Conservation (phyloP, 2,888 invertebrate species). For the Drosophila limbata region DNA sequence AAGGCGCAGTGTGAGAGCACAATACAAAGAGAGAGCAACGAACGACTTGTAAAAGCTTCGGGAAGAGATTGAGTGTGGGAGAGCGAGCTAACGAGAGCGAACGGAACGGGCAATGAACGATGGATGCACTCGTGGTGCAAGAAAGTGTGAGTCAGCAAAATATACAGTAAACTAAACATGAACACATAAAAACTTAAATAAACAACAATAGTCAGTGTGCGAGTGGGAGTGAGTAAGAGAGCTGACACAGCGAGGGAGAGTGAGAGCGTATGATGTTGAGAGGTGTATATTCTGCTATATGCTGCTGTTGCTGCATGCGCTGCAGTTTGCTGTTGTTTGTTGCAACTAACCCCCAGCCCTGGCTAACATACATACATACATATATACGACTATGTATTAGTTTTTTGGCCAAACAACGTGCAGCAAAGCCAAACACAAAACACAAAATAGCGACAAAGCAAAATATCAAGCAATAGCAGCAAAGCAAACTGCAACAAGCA, state of each 20-base stretch:
- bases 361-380: conserved; percentile 4
- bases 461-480: conserved; percentile 78
- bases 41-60: conserved; percentile 17
- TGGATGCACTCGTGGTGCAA: conserved; percentile 25
- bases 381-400: conserved; percentile 56
- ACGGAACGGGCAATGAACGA: conserved; percentile 44
- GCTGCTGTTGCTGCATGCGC: conserved; percentile 40
- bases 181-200: conserved; percentile 81
- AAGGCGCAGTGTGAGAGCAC: conserved; percentile 35
- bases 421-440: conserved; percentile 64
- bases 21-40: conserved; percentile 32
- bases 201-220: conserved; percentile 71
- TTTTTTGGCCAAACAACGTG: conserved; percentile 75
- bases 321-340: conserved; percentile 79
- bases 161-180: conserved; percentile 80
- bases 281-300: conserved; percentile 7
- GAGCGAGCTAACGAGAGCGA: conserved; percentile 37
- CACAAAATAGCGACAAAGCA: conserved; percentile 65
- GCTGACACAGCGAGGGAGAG: conserved; percentile 9
- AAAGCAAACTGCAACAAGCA: conserved; percentile 65
- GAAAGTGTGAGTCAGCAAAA: conserved; percentile 66
- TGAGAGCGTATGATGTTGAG: conserved; percentile 1
- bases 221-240: conserved; percentile 28
- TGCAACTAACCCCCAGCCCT: conserved; percentile 75
- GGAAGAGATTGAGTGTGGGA: conserved; percentile 21